These are phyloP conservation scores for Mya arenaria DNA, from an alignment of 1,140 invertebrate genomes.

Conservation along the genomic window DNA sequence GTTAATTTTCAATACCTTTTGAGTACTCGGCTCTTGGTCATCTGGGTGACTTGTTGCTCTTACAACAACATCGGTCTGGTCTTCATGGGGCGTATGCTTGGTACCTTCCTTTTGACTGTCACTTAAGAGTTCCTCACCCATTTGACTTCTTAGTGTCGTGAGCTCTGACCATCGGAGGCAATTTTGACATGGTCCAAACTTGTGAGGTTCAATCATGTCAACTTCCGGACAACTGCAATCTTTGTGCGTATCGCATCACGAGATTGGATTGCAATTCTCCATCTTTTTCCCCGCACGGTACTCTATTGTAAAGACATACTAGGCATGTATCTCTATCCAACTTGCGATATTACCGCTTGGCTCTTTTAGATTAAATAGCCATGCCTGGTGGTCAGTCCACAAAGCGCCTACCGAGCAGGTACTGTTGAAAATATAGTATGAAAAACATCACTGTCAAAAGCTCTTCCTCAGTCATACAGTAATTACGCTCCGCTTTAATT, in stretches of 20 bases:
- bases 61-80: background rate
- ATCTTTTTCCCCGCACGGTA: conserved; percentile 60
- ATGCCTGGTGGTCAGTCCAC: background rate
- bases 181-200: background rate
- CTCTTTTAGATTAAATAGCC: conserved; percentile 2
- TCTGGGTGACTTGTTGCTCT: background rate
- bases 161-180: background rate
- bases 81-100: background rate
- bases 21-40: background rate
- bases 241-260: background rate
- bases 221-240: background rate
- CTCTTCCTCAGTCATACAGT: background rate
- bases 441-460: background rate
- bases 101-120: background rate
- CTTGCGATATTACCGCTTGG: background rate
- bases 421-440: background rate
- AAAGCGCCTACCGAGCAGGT: background rate
- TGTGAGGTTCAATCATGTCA: background rate
- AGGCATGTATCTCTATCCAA: background rate
- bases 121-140: background rate
- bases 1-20: background rate
- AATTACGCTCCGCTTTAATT: background rate
- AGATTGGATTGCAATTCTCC: conserved; percentile 64
- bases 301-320: background rate
- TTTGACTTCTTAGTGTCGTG: background rate